Evolutionary conservation across 35 echinoderm and acorn worm species (phyloP).

Genomic region (Apostichopus californicus): DNA sequence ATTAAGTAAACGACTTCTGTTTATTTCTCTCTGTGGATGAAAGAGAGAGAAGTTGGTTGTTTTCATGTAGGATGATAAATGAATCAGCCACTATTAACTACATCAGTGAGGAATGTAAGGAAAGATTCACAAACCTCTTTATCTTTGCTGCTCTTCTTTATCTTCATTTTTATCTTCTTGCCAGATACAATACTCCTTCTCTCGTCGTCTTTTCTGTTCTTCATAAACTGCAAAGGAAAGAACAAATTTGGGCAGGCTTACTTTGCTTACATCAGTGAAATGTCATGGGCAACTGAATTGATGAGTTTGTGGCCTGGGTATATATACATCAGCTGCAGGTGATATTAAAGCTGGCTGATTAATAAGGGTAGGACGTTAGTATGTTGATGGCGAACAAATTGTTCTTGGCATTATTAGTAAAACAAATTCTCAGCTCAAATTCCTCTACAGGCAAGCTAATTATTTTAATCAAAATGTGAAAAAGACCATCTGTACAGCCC

Average conservation of each 20-base stretch:
- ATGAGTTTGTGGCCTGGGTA: no score
- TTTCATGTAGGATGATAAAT: background rate
- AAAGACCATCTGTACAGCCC: no score
- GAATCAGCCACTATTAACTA: background rate
- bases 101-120: background rate
- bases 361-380: no score
- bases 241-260: no score
- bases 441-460: no score
- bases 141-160: constrained; percentile 80
- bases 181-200: constrained; percentile 73
- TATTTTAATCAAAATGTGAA: no score
- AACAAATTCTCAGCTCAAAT: no score
- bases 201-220: constrained; percentile 57
- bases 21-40: constrained; percentile 27
- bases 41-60: background rate
- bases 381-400: no score
- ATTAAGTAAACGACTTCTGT: background rate
- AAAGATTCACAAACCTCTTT: constrained; percentile 69
- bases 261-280: background rate
- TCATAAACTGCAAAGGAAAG: constrained; percentile 52
- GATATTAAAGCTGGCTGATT: no score
- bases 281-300: background rate
- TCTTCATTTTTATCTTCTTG: constrained; percentile 83
- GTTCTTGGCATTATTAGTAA: no score
- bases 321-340: background rate